These are phyloP conservation scores for Tachystola acroxantha DNA, from an alignment of 2,888 invertebrate genomes.

Conservation along the genomic window DNA sequence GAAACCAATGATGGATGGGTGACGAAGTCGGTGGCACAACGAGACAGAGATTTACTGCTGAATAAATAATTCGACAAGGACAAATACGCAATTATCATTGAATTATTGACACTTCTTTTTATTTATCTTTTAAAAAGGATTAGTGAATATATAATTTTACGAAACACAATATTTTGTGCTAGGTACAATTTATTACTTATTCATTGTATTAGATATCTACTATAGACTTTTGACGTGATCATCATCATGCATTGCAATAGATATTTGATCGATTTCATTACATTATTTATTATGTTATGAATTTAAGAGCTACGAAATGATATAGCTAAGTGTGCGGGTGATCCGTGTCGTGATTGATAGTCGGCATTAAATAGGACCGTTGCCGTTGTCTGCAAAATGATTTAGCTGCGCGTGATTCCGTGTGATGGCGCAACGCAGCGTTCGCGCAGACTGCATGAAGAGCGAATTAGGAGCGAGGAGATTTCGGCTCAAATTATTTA, in stretches of 20 bases:
- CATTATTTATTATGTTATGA: too few relatives aligned
- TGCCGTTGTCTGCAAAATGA: constrained; percentile 21
- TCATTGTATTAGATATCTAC: too few relatives aligned
- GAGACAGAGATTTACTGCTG: not conserved
- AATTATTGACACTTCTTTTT: too few relatives aligned
- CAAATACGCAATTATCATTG: not conserved
- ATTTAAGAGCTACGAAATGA: too few relatives aligned
- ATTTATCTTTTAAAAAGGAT: too few relatives aligned
- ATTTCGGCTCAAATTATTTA: constrained; percentile 19
- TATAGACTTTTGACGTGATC: too few relatives aligned
- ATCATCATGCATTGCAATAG: too few relatives aligned
- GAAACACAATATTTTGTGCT: too few relatives aligned
- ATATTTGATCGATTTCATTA: too few relatives aligned
- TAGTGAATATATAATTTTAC: too few relatives aligned
- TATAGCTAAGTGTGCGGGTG: too few relatives aligned
- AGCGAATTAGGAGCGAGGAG: constrained; percentile 54
- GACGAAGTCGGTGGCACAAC: not conserved
- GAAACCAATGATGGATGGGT: constrained; percentile 1
- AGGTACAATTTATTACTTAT: too few relatives aligned
- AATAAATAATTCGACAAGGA: not conserved
- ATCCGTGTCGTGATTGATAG: constrained; percentile 7
- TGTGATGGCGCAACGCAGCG: constrained; percentile 36
- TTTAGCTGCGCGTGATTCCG: constrained; percentile 35
- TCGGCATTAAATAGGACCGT: constrained; percentile 17
- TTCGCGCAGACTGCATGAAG: constrained; percentile 35